Base-by-base conservation (phyloP, 2,888 invertebrate genomes). In the Sminthurinus aureus region DNA sequence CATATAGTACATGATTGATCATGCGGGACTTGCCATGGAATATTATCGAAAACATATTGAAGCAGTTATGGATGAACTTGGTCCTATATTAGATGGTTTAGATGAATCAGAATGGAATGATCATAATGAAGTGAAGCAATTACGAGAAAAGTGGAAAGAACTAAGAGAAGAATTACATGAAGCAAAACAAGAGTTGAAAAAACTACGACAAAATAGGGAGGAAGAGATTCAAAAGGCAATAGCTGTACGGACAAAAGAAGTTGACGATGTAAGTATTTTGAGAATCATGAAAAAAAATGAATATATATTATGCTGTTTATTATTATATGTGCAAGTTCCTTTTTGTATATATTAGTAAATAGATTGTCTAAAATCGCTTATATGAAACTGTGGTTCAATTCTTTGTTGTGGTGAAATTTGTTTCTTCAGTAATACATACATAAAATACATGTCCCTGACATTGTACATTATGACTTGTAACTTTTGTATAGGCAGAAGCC, bases 51-150 rank as follows among this genome's bases (percentile, higher is more conserved):
- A 82, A 0, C 87, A 87, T 51, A 83, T 87, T 78, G 58, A 81
- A 51, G 79, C 78, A 15, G 82, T 88, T 50, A 52, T 85, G 4
- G 86, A 86, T 0, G 86, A 86, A 79, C 76, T 88, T 80, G 85
- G 81, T 13, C 86, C 87, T 0, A 79, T 84, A 8, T 52, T 88
- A 11, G 87, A 87, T 83, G 79, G 24, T 13, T 22, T 87, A 67
- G 87, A 87, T 75, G 85, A 85, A 69, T 81, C 84, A n/a, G 87
- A 87, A 58, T 87, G 86, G 86, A 86, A 87, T 66, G 88, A 88
- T 66, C 87, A 88, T 75, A 84, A 85, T 22, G 85, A 86, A 78
- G 85, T 88, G 2, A 83, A 84, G 22, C 82, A 81, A 26, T 81
- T 85, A 79, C 74, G 84, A 50, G 85, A 88, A 3, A 85, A 86